Base-by-base conservation (phyloP, 2,113 vertebrate species). In the Poecile atricapillus region DNA sequence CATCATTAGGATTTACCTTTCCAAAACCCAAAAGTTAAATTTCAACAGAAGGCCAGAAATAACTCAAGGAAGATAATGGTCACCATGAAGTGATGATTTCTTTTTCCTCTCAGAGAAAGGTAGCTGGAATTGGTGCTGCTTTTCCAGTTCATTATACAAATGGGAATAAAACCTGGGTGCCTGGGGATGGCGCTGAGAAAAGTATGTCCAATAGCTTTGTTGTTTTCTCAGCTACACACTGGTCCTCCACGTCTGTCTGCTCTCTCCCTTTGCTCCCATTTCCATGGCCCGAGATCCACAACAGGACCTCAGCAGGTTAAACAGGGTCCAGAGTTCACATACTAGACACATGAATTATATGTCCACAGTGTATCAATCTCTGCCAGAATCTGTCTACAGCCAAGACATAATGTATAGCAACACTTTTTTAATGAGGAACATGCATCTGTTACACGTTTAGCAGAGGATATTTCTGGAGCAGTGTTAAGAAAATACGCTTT, bases 371-470 rank as follows among this genome's bases (percentile, higher is more conserved):
- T 93, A 93, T 96, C 64, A 37, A 81, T 49, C 79, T 95, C 78
- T 96, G 95, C 96, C 93, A 96, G 71, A 95, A 83, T 93, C 80
- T 88, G 85, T 95, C 94, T 90, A 52, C 87, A 92, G 95, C 94
- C 92, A 95, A 90, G 79, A 71, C 90, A 64, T 93, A 96, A 96
- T 96, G 86, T 97, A 95, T 87, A 94, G 87, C 86, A 95, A 94
- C 86, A 89, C 93, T 86, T 94, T 95, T 95, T 96, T 89, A 96
- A 96, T 96, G 95, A 96, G 94, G 80, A 97, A 90, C 94, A 94
- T 64, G 92, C 93, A 83, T 96, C 93, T 96, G 93, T 94, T 97
- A 93, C 93, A 89, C 50, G 49, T 94, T 96, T 95, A 96, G 80
- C 80, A 89, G 94, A 93, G 83, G 73, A 94, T 96, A 93, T 94